These are phyloP conservation scores for Ochropleura plecta DNA, from an alignment of 2,888 invertebrate genomes.

Conservation along the genomic window DNA sequence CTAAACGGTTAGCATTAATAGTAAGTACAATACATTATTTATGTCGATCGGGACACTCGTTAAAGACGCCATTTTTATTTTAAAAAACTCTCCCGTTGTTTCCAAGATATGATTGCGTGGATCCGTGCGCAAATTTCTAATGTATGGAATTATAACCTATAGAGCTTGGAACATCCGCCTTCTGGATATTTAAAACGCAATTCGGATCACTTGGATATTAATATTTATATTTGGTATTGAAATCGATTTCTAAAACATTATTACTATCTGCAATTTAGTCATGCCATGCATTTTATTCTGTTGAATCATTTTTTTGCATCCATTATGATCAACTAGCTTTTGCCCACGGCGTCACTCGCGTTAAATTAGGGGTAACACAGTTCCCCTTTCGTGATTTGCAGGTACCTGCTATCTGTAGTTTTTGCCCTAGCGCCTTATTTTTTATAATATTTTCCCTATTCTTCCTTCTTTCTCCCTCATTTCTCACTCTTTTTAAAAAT, in stretches of 20 bases:
- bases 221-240: constrained; percentile 3
- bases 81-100: constrained; percentile 75
- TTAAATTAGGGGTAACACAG: no score
- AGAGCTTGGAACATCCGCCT: constrained; percentile 19
- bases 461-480: no score
- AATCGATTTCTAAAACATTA: constrained; percentile 4
- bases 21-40: constrained; percentile 75
- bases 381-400: no score
- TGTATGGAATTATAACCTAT: constrained; percentile 59
- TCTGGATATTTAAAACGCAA: constrained; percentile 24
- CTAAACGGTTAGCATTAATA: constrained; percentile 70
- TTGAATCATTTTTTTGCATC: not conserved
- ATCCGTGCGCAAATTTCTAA: constrained; percentile 72
- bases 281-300: not conserved
- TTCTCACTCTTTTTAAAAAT: no score
- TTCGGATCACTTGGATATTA: not conserved
- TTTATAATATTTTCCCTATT: no score
- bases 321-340: not conserved
- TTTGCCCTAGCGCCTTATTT: no score
- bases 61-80: constrained; percentile 76
- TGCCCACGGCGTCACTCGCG: no score
- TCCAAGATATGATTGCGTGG: constrained; percentile 68
- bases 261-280: not conserved
- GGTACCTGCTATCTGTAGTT: no score
- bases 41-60: constrained; percentile 66